Conservation (phyloP, 2,888 invertebrate genomes). For the Clepsis dumicolana region DNA sequence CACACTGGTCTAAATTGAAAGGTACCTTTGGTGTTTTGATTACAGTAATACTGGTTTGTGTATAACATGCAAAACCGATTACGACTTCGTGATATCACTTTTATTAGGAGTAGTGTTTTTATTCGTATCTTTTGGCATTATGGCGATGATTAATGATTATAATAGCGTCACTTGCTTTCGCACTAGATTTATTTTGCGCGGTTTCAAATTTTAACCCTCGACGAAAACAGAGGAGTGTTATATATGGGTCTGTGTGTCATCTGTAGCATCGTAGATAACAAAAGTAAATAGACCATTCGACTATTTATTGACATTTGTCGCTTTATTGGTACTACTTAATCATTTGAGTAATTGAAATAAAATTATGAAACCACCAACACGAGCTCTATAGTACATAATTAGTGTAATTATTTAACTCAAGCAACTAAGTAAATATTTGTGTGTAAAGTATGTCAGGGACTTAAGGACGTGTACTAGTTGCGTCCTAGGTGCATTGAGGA, state of each 20-base stretch:
- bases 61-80: constrained; percentile 7
- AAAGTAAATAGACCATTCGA: too few species aligned
- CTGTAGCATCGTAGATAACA: too few species aligned
- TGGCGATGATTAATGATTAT: neutral
- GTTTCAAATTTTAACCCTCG: too few species aligned
- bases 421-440: constrained; percentile 46
- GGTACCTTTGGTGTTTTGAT: constrained; percentile 43
- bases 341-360: neutral
- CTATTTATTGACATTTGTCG: too few species aligned
- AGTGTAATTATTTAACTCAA: constrained; percentile 34
- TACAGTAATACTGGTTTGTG: constrained; percentile 34
- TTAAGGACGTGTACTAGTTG: constrained; percentile 40
- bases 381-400: neutral
- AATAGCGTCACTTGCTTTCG: neutral
- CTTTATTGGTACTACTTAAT: neutral
- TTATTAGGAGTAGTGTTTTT: neutral
- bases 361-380: neutral
- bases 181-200: too few species aligned
- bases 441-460: constrained; percentile 48
- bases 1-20: constrained; percentile 46
- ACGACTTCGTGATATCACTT: constrained; percentile 20
- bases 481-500: constrained; percentile 25
- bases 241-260: too few species aligned
- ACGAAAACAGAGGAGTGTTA: too few species aligned
- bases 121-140: neutral